Base-by-base conservation (phyloP, 2,797 vertebrate species). In the Hyperoplus immaculatus region DNA sequence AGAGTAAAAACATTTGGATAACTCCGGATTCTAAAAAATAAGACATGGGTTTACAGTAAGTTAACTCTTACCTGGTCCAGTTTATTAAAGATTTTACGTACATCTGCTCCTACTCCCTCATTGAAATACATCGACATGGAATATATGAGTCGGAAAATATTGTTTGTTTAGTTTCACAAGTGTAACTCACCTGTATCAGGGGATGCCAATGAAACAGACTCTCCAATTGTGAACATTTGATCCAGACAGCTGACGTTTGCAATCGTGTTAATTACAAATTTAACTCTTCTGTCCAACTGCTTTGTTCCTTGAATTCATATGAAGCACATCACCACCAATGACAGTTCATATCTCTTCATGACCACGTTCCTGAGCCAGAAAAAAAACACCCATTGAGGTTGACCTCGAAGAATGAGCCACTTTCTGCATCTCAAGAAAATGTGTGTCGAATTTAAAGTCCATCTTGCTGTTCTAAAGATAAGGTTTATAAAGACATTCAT, bases 161-260 rank as follows among this genome's bases (percentile, higher is more conserved):
- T n/a, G 42, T 56, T 56, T 10, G 3, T 18, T 21, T 21, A 21
- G 21, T 58, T 54, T 50, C 6, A 50, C 16, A 50, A 50, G 49
- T 50, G 12, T 50, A 10, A 64, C 15, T 67, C 21, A 21, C 21
- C 21, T 21, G 21, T 21, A 21, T 21, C 21, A 4, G 42, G 45
- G 67, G 21, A 83, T 6, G 45, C 81, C 80, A 84, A 55, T 82
- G 54, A 72, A 45, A 66, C 36, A 81, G 51, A 72, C 58, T 57
- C 59, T 61, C 41, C 46, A 57, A 51, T 49, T 50, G 36, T 57
- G 47, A 82, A 69, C 59, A 70, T 86, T 79, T 86, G 15, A 83
- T 82, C 54, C 21, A 68, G 60, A 46, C 5, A 50, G 54, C 41
- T 42, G 11, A 68, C 71, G 80, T 87, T 63, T 78, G 66, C 45